Evolutionary conservation across 2,797 vertebrate genomes (phyloP), one percentile per base, ranked within the genome.

Genomic region (Bovichtus variegatus): DNA sequence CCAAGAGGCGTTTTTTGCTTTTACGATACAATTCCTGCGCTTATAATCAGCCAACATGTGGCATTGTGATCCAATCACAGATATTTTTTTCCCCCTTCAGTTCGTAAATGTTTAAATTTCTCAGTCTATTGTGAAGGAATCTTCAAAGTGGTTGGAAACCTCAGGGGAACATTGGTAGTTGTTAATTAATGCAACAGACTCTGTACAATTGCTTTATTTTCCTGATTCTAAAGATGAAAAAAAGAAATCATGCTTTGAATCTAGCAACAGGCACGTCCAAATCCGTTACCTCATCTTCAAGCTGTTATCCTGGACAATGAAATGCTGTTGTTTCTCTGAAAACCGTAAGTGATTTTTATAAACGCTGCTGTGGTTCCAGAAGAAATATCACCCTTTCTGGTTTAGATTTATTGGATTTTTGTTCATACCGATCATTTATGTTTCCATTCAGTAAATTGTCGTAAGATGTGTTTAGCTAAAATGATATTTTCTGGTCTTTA

Each of bases 131-230:
- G 89, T 93, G 85, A 88, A 91, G 79, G 75, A 86, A 93, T 92
- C 93, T 92, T 94, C 92, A 93, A 94, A 94, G 92, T 85, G 74
- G 46, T 73, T 72, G 80, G 80, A 86, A 92, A 92, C 92, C 93
- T 92, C 91, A 86, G 68, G 92, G 92, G 89, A 87, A 91, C 84
- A 77, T 87, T 85, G 88, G 82, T 78, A 91, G 91, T 83, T 93
- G 89, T 85, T 94, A 93, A 95, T 94, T 94, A 93, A 93, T 92
- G 89, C 92, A 91, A 82, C 67, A 86, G 80, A 93, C 87, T 91
- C 66, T 74, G 76, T 80, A 65, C 71, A 86, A 91, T 83, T 89
- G 87, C 82, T 91, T 92, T 91, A 91, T 92, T 94, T 91, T 91
- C 76, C 81, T 78, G 84, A 88, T 82, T 91, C 74, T 82, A 59